These are phyloP conservation scores for Leucoraja ocellata DNA, from an alignment of 2,797 vertebrate species.

Conservation along the genomic window DNA sequence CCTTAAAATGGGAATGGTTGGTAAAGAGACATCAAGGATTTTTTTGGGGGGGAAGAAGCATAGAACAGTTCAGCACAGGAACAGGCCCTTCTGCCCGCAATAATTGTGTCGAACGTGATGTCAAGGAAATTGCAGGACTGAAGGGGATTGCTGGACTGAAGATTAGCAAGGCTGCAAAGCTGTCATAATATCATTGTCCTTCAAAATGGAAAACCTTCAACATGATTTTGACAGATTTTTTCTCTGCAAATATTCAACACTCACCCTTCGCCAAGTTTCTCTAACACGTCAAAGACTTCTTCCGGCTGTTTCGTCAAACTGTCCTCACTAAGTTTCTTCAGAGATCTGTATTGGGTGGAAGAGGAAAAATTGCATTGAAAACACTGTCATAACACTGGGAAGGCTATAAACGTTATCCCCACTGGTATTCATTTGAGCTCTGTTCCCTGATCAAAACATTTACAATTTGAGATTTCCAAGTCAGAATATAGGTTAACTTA, in stretches of 20 bases:
- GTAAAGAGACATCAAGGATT: no score
- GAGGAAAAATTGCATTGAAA: background rate
- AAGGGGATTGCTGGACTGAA: no score
- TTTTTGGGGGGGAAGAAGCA: no score
- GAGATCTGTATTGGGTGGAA: slow-evolving; percentile 59
- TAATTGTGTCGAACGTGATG: no score
- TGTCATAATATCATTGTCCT: background rate
- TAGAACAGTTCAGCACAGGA: no score
- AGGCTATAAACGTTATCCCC: no score
- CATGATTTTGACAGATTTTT: background rate
- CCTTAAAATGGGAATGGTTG: no score
- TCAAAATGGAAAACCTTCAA: background rate
- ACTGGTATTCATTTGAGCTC: background rate
- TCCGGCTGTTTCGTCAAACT: slow-evolving; percentile 92
- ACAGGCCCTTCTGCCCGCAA: no score
- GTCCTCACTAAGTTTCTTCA: slow-evolving; percentile 94
- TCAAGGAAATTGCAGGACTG: no score
- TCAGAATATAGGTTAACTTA: no score
- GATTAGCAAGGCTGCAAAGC: no score
- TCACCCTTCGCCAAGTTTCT: slow-evolving; percentile 96
- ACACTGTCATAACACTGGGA: background rate
- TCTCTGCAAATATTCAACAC: slow-evolving; percentile 46
- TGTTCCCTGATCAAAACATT: background rate
- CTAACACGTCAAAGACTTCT: slow-evolving; percentile 90
- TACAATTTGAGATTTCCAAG: no score